Percentiles rank a stretch among this genome's conserved stretches.
Evolutionary conservation across 1,140 invertebrate genomes (phyloP).

Genomic region (Papilio helenus): DNA sequence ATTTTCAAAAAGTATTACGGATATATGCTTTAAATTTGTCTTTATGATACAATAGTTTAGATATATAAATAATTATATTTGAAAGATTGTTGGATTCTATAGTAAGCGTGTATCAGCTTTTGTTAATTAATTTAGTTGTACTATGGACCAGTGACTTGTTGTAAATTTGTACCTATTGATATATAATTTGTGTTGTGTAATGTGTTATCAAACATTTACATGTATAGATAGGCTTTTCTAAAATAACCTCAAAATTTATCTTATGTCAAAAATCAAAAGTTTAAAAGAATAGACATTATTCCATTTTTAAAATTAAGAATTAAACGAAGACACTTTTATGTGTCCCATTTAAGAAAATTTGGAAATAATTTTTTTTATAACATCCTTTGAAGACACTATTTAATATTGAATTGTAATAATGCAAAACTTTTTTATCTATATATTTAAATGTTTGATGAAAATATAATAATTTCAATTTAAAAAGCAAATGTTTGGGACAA

Average conservation of each 20-base stretch:
- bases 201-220: constrained; percentile 41
- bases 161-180: constrained; percentile 54
- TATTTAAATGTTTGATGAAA: neutral
- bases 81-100: constrained; percentile 53
- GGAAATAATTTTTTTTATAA: neutral
- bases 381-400: neutral
- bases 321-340: too few species aligned
- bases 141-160: constrained; percentile 68
- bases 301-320: neutral
- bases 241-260: neutral
- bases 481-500: constrained; percentile 32
- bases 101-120: constrained; percentile 47
- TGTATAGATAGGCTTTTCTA: neutral
- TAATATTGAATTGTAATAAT: neutral
- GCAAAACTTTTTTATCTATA: neutral
- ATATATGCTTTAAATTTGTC: constrained; percentile 77
- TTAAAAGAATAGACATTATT: neutral
- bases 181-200: constrained; percentile 40
- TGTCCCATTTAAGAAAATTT: neutral
- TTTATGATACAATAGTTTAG: constrained; percentile 57
- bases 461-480: constrained; percentile 10
- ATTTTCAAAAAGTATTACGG: constrained; percentile 73
- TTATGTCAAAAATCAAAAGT: neutral
- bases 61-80: constrained; percentile 53
- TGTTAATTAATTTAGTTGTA: constrained; percentile 54